A percentile compares a stretch with the other conserved stretches of the same genome.
phyloP scores from a whole-genome alignment of 2,888 invertebrate species.

The Drosophila borealis region DNA sequence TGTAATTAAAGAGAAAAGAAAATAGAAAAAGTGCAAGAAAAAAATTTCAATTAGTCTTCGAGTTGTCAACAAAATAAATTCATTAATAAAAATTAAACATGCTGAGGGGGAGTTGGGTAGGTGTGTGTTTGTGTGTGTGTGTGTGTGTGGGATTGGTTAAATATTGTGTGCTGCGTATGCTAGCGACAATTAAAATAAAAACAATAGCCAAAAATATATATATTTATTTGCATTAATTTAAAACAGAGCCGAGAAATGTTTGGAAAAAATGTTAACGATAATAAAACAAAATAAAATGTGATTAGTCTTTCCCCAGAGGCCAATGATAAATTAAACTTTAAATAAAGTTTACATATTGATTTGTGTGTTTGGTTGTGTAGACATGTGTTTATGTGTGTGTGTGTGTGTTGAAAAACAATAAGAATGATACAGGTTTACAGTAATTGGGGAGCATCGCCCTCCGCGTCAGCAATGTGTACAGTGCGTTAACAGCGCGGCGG shows the following conservation, averaged over 20 bases:
- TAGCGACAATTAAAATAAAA: constrained; percentile 53
- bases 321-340: constrained; percentile 75
- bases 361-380: constrained; percentile 19
- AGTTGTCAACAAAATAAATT: constrained; percentile 65
- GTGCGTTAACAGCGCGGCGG: constrained; percentile 38
- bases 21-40: constrained; percentile 79
- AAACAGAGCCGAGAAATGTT: constrained; percentile 40
- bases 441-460: constrained; percentile 15
- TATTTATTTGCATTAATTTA: constrained; percentile 28
- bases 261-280: constrained; percentile 40
- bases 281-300: constrained; percentile 75
- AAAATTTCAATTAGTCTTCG: constrained; percentile 75
- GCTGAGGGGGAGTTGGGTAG: constrained; percentile 35
- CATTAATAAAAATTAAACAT: constrained; percentile 68
- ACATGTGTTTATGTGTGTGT: constrained; percentile 24
- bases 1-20: constrained; percentile 73
- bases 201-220: constrained; percentile 56
- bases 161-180: constrained; percentile 54
- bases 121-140: constrained; percentile 21
- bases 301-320: constrained; percentile 86
- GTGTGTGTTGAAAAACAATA: constrained; percentile 50
- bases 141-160: constrained; percentile 30
- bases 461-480: constrained; percentile 29
- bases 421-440: constrained; percentile 30
- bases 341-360: constrained; percentile 27